Conservation (phyloP, 2,113 vertebrate genomes). For the Triplophysa siluroides region DNA sequence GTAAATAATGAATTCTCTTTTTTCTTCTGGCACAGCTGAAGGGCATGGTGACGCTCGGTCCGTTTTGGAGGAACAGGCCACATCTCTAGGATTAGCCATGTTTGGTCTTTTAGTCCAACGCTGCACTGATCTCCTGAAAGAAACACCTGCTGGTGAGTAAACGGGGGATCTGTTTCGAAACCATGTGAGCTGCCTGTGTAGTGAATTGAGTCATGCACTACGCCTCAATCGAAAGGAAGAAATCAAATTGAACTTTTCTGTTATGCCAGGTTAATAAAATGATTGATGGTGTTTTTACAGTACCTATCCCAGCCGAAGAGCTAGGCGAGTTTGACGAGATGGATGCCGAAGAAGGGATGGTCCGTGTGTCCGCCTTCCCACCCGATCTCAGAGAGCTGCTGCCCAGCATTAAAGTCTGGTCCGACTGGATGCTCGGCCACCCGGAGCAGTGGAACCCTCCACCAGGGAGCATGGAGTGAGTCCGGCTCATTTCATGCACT, state of each 20-base stretch:
- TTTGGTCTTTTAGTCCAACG: slow-evolving; percentile 89
- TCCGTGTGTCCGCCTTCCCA: slow-evolving; percentile 87
- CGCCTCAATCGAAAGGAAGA: too few species aligned
- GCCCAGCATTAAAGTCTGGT: slow-evolving; percentile 97
- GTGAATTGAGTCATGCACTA: too few species aligned
- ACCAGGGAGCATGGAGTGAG: slow-evolving; percentile 77
- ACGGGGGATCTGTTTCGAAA: not conserved
- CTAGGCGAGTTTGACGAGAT: slow-evolving; percentile 65
- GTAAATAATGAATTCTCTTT: too few species aligned
- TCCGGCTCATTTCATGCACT: not conserved
- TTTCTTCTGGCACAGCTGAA: slow-evolving; percentile 62
- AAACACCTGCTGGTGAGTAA: slow-evolving; percentile 79
- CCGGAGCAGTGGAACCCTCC: slow-evolving; percentile 96
- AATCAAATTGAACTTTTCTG: too few species aligned
- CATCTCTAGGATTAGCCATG: slow-evolving; percentile 88
- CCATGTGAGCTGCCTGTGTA: too few species aligned
- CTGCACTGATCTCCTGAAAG: slow-evolving; percentile 84
- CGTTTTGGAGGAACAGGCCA: slow-evolving; percentile 89
- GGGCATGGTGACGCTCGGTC: slow-evolving; percentile 81
- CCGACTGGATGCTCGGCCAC: slow-evolving; percentile 98
- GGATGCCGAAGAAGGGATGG: slow-evolving; percentile 77
- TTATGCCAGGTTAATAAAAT: too few species aligned
- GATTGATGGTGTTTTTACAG: slow-evolving; percentile 62
- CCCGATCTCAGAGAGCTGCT: slow-evolving; percentile 89
- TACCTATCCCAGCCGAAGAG: slow-evolving; percentile 64